Evolutionary conservation across 2,888 invertebrate genomes (phyloP), one percentile per base, ranked within the genome.

Genomic region (Apamea monoglypha): DNA sequence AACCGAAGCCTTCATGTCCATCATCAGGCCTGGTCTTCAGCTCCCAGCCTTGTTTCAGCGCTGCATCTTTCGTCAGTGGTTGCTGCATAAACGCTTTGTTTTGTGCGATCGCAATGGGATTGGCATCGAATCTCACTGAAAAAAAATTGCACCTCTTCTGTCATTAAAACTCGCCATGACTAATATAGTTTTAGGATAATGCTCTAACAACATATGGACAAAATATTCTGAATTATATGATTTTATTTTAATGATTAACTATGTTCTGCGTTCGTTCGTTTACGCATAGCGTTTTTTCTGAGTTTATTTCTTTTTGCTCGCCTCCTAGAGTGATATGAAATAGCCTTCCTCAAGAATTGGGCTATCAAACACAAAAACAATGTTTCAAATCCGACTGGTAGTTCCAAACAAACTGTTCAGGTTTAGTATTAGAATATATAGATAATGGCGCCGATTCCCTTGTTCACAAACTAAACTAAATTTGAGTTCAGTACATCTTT

Each of bases 51-150:
- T 56, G 1, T 25, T 56, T 3, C 4, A 56, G 3, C 4, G 56
- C 56, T 0, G 10, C 56, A 56, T 0, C 1, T 56, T 25, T 25
- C 25, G 56, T 25, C 25, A 56, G 25, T 10, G 56, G 56, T 56
- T 56, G 56, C 25, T 25, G 3, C 56, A 56, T 56, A 56, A 56
- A 56, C 10, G 56, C 56, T 56, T 56, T 56, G 10, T 25, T 25
- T 10, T 4, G 2, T 0, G 4, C 0, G 3, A 0, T 0, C 25
- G 25, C 1, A 10, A 56, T 0, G 53, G 53, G 53, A 25, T 25
- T 56, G 25, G 3, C 56, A 56, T 25, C 25, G 25, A 56, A 56
- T 25, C 56, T 56, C 3, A 56, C 56, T 56, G 56, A 56, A 56
- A 56, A 56, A 25, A 25, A 25, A 56, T 25, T 56, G 10, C 18